Conservation (phyloP, 2,113 vertebrate species). For the Tylochromis polylepis region DNA sequence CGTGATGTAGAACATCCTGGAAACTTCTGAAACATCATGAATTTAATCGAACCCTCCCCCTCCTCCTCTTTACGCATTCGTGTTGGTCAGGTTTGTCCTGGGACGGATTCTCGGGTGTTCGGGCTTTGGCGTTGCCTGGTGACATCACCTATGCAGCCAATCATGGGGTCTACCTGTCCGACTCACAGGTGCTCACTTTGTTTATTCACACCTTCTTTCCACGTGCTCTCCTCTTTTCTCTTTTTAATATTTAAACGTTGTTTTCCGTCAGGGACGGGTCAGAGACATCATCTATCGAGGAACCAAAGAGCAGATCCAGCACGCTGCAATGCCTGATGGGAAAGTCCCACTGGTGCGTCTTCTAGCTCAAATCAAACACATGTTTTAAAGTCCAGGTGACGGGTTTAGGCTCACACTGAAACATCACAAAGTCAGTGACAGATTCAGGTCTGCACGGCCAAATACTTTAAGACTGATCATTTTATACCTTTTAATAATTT, state of each 20-base stretch:
- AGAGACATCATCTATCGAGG: conserved; percentile 85
- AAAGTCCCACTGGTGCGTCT: conserved; percentile 83
- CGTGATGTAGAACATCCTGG: background rate
- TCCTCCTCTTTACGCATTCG: background rate
- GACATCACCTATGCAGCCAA: conserved; percentile 77
- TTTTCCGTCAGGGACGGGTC: conserved; percentile 73
- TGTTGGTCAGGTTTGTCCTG: conserved; percentile 79
- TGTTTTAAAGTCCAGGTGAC: no score
- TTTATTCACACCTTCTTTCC: background rate
- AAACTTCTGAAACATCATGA: accelerated
- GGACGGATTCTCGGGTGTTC: conserved; percentile 81
- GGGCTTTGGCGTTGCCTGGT: conserved; percentile 82
- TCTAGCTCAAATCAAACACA: background rate
- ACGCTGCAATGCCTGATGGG: conserved; percentile 73
- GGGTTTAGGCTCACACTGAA: background rate
- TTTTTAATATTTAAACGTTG: background rate
- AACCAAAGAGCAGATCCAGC: conserved; percentile 71
- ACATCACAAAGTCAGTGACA: background rate
- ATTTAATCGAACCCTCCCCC: background rate
- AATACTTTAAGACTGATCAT: background rate
- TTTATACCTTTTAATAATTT: background rate
- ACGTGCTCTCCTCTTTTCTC: accelerated
- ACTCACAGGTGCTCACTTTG: conserved; percentile 67
- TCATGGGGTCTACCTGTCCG: conserved; percentile 84
- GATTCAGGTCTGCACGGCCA: background rate